Percentiles rank a stretch among this genome's conserved stretches.
These are phyloP conservation scores for Tachina grossa DNA, from an alignment of 2,888 invertebrate genomes.

Conservation along the genomic window DNA sequence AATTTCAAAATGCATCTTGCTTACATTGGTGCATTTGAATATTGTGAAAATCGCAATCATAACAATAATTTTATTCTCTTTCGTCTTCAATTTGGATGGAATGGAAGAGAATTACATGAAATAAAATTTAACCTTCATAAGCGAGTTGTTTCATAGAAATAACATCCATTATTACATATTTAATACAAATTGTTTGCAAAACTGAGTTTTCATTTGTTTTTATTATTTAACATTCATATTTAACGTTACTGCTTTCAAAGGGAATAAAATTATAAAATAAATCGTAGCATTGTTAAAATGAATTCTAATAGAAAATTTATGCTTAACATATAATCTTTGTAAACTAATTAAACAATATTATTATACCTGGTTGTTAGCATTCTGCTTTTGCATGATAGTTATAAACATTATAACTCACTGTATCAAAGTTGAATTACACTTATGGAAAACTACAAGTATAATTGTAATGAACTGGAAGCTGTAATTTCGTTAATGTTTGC, in stretches of 20 bases:
- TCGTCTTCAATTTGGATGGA: too few relatives aligned
- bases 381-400: background rate
- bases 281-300: constrained; percentile 3
- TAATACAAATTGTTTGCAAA: too few relatives aligned
- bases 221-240: background rate
- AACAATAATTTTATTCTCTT: too few relatives aligned
- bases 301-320: constrained; percentile 15
- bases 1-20: too few relatives aligned
- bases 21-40: too few relatives aligned
- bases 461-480: background rate
- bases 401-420: background rate
- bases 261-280: background rate
- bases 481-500: too few relatives aligned
- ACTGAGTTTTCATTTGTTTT: background rate
- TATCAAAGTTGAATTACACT: background rate
- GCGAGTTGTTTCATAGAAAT: too few relatives aligned
- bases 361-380: constrained; percentile 4
- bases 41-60: too few relatives aligned
- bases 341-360: constrained; percentile 7
- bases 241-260: background rate
- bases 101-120: too few relatives aligned
- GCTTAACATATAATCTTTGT: background rate
- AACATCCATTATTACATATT: too few relatives aligned
- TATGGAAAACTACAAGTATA: background rate
- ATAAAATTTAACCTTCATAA: too few relatives aligned